Base-by-base conservation (phyloP, 2,888 invertebrate genomes). In the Pristionchus maxplancki region DNA sequence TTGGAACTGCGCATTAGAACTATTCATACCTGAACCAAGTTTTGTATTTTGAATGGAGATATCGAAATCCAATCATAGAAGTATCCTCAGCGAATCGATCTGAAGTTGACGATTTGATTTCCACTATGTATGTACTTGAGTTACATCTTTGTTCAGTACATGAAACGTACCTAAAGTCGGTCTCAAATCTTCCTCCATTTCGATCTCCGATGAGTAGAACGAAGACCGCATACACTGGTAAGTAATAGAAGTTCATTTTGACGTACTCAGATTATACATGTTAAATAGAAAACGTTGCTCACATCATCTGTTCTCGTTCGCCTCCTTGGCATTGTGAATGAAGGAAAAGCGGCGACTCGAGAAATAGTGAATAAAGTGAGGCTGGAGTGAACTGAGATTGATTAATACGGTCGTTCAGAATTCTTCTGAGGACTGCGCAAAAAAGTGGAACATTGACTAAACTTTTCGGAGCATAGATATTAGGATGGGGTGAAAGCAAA, bases 31-130 rank as follows among this genome's bases (percentile, higher is more conserved):
- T 86, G 89, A 93, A 93, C 92, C 93, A 93, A n/a, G 90, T 91
- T 81, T 93, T 93, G 86, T 93, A 93, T 62, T 92, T 88, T 2
- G 91, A 89, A 86, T 93, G 93, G 11, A 93, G 89, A 78, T 93
- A 93, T 44, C 93, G 88, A 82, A 93, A 92, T 20, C 93, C 93
- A 8, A 93, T 88, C 93, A 93, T 93, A 6, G 92, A 90, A 1
- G 93, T 93, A 87, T 93, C 93, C 48, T 93, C 93, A 4, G 93
- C 92, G 67, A 92, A 93, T 15, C 91, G 89, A 88, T 92, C 88
- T 78, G 31, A 40, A 62, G 1, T 5, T 9, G 20, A 17, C n/a
- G n/a, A n/a, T n/a, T n/a, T n/a, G n/a, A n/a, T n/a, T n/a, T n/a
- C n/a, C n/a, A n/a, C n/a, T n/a, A n/a, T n/a, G n/a, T n/a, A n/a